Conservation (phyloP, 2,797 vertebrate genomes). For the Pseudomugil tenellus region DNA sequence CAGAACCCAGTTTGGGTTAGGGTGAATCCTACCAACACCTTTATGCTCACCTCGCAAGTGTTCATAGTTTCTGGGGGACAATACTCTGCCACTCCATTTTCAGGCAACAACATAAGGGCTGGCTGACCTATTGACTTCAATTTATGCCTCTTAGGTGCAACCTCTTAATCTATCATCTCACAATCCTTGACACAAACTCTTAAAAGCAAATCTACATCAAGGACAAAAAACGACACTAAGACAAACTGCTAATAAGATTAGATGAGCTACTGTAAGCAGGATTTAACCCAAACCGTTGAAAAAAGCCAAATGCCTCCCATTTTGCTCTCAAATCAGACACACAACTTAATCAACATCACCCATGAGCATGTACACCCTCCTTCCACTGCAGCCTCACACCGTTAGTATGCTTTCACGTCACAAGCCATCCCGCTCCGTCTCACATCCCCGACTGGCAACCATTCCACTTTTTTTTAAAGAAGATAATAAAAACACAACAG, state of each 20-base stretch:
- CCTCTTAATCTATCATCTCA: neutral
- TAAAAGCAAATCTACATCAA: neutral
- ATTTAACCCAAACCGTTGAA: neutral
- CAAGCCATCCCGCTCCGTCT: slow-evolving; percentile 1
- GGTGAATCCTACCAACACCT: too few species aligned
- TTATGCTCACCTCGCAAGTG: neutral
- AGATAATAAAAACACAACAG: neutral
- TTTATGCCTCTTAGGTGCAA: neutral
- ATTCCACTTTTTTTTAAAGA: neutral
- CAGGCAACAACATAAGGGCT: neutral
- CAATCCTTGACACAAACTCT: neutral
- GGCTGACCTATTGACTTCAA: slow-evolving; percentile 4
- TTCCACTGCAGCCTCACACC: slow-evolving; percentile 17
- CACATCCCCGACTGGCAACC: neutral
- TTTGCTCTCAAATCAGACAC: neutral
- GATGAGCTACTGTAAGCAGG: too few species aligned
- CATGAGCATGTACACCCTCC: neutral
- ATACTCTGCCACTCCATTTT: neutral
- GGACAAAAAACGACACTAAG: neutral
- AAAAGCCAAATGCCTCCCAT: neutral
- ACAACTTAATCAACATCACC: slow-evolving; percentile 22
- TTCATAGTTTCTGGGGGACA: neutral
- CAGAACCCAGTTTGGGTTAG: too few species aligned
- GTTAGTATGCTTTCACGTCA: slow-evolving; percentile 35
- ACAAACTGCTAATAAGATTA: too few species aligned